These are phyloP conservation scores for Quadriops clusia DNA, from an alignment of 2,888 invertebrate species.

Conservation along the genomic window DNA sequence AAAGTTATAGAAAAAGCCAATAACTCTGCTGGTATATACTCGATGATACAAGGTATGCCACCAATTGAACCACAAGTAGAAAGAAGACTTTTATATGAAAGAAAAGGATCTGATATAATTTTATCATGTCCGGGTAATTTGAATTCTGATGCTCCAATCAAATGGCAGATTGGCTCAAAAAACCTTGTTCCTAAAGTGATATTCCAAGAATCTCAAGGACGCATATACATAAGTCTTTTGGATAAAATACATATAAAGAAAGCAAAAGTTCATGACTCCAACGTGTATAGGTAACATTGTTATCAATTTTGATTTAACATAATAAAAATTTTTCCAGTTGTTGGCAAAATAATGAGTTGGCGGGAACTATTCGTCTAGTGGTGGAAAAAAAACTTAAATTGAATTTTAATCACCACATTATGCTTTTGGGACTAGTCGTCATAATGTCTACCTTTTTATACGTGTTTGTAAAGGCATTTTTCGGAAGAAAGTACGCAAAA, in stretches of 20 bases:
- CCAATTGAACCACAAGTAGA: conserved; percentile 34
- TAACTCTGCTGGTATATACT: conserved; percentile 49
- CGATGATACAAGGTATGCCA: conserved; percentile 40
- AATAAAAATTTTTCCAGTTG: conserved; percentile 40
- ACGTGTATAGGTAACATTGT: conserved; percentile 44
- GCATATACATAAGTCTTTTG: conserved; percentile 45
- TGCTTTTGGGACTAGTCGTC: conserved; percentile 35
- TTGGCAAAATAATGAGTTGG: conserved; percentile 48
- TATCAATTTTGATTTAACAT: conserved; percentile 3
- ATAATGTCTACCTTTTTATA: conserved; percentile 34
- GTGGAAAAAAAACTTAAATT: conserved; percentile 40
- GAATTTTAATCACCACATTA: conserved; percentile 38
- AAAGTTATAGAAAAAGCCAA: conserved; percentile 45
- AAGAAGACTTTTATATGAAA: conserved; percentile 34
- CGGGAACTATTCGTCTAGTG: conserved; percentile 47
- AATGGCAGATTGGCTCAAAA: conserved; percentile 45
- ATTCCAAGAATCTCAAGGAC: conserved; percentile 38
- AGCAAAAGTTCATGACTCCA: conserved; percentile 42
- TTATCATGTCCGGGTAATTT: conserved; percentile 43
- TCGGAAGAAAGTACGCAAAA: conserved; percentile 32
- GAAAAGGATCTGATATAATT: conserved; percentile 29
- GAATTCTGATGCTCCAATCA: conserved; percentile 40
- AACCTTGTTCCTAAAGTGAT: conserved; percentile 40
- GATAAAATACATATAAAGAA: conserved; percentile 46
- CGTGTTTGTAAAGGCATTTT: conserved; percentile 36